Evolutionary conservation across 2,888 invertebrate species (phyloP).

Genomic region (Zhuqinia jingwanae): DNA sequence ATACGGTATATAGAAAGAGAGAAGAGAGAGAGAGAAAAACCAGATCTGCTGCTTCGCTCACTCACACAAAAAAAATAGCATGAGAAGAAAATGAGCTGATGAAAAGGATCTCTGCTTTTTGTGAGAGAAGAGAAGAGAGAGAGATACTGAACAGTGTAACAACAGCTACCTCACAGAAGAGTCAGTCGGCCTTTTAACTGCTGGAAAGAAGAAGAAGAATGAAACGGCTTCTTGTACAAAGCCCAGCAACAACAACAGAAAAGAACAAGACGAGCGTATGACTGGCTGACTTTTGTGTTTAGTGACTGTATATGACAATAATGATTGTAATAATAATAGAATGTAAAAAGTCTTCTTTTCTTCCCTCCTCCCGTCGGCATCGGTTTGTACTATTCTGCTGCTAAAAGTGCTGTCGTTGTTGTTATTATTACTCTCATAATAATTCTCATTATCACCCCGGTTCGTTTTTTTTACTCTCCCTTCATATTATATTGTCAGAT

Average conservation of each 20-base stretch:
- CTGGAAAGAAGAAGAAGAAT: slow-evolving; percentile 36
- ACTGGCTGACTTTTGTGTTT: slow-evolving; percentile 48
- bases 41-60: slow-evolving; percentile 21
- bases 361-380: slow-evolving; percentile 19
- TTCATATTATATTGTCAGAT: slow-evolving; percentile 42
- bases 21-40: slow-evolving; percentile 34
- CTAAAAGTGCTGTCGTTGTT: slow-evolving; percentile 51
- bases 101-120: background rate
- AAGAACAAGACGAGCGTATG: slow-evolving; percentile 41
- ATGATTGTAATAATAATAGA: slow-evolving; percentile 36
- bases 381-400: slow-evolving; percentile 56
- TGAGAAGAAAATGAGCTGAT: background rate
- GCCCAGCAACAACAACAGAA: slow-evolving; percentile 3
- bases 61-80: slow-evolving; percentile 8
- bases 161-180: slow-evolving; percentile 35
- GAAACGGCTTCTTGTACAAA: slow-evolving; percentile 38
- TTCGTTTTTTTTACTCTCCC: too few species aligned
- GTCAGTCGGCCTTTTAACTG: slow-evolving; percentile 37
- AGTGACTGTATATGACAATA: slow-evolving; percentile 62
- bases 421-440: slow-evolving; percentile 63
- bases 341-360: slow-evolving; percentile 34
- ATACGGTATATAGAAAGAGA: too few species aligned
- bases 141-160: background rate
- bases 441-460: too few species aligned
- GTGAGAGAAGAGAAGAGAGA: slow-evolving; percentile 8